These are phyloP conservation scores for Scylla paramamosain DNA, from an alignment of 1,140 invertebrate species.

Conservation along the genomic window DNA sequence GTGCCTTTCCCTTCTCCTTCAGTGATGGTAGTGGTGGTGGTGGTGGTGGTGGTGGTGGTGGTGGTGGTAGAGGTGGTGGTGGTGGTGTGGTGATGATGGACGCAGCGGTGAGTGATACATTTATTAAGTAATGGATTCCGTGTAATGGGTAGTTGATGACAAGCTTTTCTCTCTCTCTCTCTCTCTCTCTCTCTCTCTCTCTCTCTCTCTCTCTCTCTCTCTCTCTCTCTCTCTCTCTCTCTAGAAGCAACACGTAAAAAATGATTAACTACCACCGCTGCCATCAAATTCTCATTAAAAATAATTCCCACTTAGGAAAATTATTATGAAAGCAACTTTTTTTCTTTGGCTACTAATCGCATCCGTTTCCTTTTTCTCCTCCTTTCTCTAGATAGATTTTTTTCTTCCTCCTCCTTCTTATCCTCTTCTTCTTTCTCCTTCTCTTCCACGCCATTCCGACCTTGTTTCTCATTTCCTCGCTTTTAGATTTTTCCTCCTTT, in stretches of 20 bases:
- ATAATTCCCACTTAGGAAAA: slow-evolving; percentile 6
- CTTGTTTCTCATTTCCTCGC: too few relatives aligned
- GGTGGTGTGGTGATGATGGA: background rate
- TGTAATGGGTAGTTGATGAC: background rate
- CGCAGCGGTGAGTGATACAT: background rate
- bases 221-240: background rate
- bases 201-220: background rate
- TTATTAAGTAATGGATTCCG: background rate
- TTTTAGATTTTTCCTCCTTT: too few relatives aligned
- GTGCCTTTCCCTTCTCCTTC: background rate
- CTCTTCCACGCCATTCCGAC: too few relatives aligned
- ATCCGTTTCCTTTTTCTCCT: background rate
- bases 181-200: background rate
- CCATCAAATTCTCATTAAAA: slow-evolving; percentile 24
- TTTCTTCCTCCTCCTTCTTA: background rate
- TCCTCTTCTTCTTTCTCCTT: background rate
- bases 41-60: background rate
- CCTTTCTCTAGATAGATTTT: background rate
- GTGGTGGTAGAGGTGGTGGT: background rate
- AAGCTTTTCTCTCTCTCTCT: background rate
- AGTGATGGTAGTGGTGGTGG: background rate
- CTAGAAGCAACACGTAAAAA: background rate
- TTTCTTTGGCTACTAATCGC: background rate
- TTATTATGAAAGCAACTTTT: background rate
- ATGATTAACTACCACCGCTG: background rate